A percentile compares a stretch with the other conserved stretches of the same genome.
Conservation (phyloP, 2,888 invertebrate genomes). For the Gortyna flavago region DNA sequence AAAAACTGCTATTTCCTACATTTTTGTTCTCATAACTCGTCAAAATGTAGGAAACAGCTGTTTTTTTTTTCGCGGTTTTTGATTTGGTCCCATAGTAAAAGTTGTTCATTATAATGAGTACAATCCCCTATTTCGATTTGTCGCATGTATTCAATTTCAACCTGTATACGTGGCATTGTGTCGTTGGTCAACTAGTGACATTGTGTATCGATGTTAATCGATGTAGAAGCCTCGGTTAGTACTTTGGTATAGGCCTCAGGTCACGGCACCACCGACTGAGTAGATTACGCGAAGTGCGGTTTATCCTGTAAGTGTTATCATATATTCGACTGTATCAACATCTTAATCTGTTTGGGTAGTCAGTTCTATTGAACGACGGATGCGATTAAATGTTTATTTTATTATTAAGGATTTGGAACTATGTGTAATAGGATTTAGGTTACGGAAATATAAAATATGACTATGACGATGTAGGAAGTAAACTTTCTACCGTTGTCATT, state of each 20-base stretch:
- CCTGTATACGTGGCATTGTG: constrained; percentile 10
- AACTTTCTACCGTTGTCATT: constrained; percentile 39
- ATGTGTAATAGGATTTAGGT: constrained; percentile 35
- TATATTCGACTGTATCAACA: constrained; percentile 50
- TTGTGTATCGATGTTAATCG: background rate
- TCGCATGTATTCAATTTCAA: too few relatives aligned
- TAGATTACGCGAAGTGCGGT: constrained; percentile 53
- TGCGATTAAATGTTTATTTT: constrained; percentile 54
- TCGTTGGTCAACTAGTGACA: constrained; percentile 20
- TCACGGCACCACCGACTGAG: constrained; percentile 64
- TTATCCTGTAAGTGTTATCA: constrained; percentile 53
- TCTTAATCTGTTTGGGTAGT: constrained; percentile 38
- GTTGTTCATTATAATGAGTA: too few relatives aligned
- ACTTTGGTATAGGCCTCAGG: constrained; percentile 40
- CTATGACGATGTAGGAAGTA: constrained; percentile 33
- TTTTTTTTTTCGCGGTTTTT: too few relatives aligned
- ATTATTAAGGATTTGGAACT: constrained; percentile 47
- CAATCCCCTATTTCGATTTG: too few relatives aligned
- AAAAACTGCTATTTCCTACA: too few relatives aligned
- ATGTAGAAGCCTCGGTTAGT: constrained; percentile 32
- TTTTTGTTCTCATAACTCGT: too few relatives aligned
- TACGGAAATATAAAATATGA: constrained; percentile 18
- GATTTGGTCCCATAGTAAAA: too few relatives aligned
- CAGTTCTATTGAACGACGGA: constrained; percentile 57
- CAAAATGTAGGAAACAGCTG: too few relatives aligned